Evolutionary conservation across 2,888 invertebrate species (phyloP).

Genomic region (Taenaris catops): DNA sequence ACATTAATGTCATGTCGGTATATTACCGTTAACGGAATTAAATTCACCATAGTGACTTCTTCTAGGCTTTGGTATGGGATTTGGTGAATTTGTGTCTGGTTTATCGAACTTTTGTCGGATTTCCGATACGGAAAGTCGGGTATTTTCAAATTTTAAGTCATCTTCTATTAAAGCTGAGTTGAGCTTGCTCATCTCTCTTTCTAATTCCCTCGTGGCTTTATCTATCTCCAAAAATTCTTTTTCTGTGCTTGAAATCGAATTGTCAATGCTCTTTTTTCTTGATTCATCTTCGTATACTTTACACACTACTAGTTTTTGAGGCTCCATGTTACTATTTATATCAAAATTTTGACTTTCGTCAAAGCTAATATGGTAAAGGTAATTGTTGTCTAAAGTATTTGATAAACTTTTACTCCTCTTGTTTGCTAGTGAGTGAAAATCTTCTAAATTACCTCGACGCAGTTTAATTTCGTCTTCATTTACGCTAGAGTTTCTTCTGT

Average conservation of each 20-base stretch:
- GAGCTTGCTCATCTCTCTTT: conserved; percentile 66
- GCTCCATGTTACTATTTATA: conserved; percentile 56
- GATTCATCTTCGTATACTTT: conserved; percentile 55
- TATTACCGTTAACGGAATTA: conserved; percentile 36
- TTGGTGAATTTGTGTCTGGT: conserved; percentile 64
- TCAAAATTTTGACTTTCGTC: conserved; percentile 48
- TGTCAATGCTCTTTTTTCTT: conserved; percentile 61
- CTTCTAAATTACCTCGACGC: conserved; percentile 64
- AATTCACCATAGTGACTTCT: conserved; percentile 67
- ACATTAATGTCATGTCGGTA: conserved; percentile 4
- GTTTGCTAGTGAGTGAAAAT: conserved; percentile 53
- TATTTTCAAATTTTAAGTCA: conserved; percentile 43
- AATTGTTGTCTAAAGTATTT: conserved; percentile 47
- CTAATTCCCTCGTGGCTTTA: conserved; percentile 62
- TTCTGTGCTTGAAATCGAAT: conserved; percentile 63
- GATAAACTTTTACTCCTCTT: conserved; percentile 69
- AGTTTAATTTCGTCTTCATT: conserved; percentile 66
- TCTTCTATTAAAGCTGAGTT: conserved; percentile 69
- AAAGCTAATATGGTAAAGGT: conserved; percentile 59
- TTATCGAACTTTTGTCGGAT: conserved; percentile 77
- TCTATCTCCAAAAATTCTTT: conserved; percentile 72
- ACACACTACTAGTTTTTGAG: conserved; percentile 62
- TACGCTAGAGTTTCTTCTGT: conserved; percentile 68
- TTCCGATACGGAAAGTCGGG: conserved; percentile 58
- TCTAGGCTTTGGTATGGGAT: conserved; percentile 80